Conservation (phyloP, 2,888 invertebrate species). For the Marasmarcha lunaedactyla region DNA sequence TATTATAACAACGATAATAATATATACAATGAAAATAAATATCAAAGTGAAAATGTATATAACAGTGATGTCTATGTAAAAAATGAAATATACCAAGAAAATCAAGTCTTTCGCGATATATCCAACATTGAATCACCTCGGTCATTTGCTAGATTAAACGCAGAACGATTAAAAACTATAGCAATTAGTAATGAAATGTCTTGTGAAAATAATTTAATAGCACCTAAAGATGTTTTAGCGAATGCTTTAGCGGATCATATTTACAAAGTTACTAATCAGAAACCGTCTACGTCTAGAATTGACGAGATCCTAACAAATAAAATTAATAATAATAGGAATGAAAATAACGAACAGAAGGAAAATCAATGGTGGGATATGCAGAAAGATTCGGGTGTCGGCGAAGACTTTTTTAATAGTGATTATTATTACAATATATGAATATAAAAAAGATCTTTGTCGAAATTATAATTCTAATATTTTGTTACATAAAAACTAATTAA, state of each 20-base stretch:
- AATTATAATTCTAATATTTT: too few relatives aligned
- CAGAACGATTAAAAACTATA: constrained; percentile 52
- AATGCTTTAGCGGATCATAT: constrained; percentile 60
- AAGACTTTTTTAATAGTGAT: constrained; percentile 35
- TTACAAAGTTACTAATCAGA: constrained; percentile 66
- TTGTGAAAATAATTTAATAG: constrained; percentile 44
- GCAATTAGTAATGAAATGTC: constrained; percentile 36
- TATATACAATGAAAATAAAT: constrained; percentile 15
- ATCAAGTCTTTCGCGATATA: constrained; percentile 38
- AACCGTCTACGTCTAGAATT: constrained; percentile 55
- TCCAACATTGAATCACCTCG: constrained; percentile 51
- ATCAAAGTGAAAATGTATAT: too few relatives aligned
- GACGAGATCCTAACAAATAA: constrained; percentile 62
- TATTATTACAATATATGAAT: constrained; percentile 38
- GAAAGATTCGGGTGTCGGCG: constrained; percentile 39
- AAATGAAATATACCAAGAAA: constrained; percentile 1
- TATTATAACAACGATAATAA: constrained; percentile 10
- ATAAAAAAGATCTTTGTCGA: too few relatives aligned
- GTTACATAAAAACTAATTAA: too few relatives aligned
- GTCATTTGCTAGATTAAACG: constrained; percentile 53
- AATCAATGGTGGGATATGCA: constrained; percentile 50
- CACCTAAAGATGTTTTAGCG: constrained; percentile 56
- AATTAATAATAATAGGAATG: constrained; percentile 28
- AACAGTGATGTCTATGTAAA: constrained; percentile 17
- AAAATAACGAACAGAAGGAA: constrained; percentile 29